These are phyloP conservation scores for Leptothorax acervorum DNA, from an alignment of 2,888 invertebrate genomes.

Conservation along the genomic window DNA sequence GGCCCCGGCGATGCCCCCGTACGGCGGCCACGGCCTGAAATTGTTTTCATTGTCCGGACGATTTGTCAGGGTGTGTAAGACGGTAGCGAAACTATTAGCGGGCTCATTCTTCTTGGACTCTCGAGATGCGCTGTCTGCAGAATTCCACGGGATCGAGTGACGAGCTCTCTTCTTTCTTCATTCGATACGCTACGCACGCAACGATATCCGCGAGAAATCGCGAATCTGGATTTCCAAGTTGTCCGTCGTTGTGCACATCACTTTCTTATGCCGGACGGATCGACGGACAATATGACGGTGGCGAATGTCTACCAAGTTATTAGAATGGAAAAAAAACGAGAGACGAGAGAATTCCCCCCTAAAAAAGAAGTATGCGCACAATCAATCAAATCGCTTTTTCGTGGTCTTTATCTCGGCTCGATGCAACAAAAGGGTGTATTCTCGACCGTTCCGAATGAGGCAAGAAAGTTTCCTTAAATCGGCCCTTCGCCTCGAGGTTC, in stretches of 20 bases:
- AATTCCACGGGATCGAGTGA: slow-evolving; percentile 44
- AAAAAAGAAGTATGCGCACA: slow-evolving; percentile 22
- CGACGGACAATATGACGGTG: slow-evolving; percentile 9
- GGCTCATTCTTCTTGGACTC: slow-evolving; percentile 51
- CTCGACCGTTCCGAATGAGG: slow-evolving; percentile 5
- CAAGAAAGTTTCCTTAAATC: slow-evolving; percentile 50
- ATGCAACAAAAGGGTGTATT: slow-evolving; percentile 21
- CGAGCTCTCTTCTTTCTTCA: slow-evolving; percentile 50
- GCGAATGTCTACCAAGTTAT: slow-evolving; percentile 32
- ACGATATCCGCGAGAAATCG: slow-evolving; percentile 55
- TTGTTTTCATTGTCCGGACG: slow-evolving; percentile 84
- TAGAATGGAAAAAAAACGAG: slow-evolving; percentile 42
- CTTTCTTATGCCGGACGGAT: slow-evolving; percentile 33
- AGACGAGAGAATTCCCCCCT: background rate
- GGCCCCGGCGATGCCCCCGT: slow-evolving; percentile 70
- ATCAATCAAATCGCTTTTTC: slow-evolving; percentile 53
- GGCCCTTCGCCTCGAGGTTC: slow-evolving; percentile 1
- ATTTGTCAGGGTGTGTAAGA: slow-evolving; percentile 84
- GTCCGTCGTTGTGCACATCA: slow-evolving; percentile 37
- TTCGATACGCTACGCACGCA: slow-evolving; percentile 50
- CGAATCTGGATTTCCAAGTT: slow-evolving; percentile 48
- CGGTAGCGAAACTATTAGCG: slow-evolving; percentile 84
- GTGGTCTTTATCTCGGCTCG: slow-evolving; percentile 23
- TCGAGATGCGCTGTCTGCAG: slow-evolving; percentile 21
- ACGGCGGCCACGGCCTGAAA: slow-evolving; percentile 77